A percentile compares a stretch with the other conserved stretches of the same genome.
phyloP scores from a whole-genome alignment of 2,888 invertebrate species.

The Mythimna ferrago region DNA sequence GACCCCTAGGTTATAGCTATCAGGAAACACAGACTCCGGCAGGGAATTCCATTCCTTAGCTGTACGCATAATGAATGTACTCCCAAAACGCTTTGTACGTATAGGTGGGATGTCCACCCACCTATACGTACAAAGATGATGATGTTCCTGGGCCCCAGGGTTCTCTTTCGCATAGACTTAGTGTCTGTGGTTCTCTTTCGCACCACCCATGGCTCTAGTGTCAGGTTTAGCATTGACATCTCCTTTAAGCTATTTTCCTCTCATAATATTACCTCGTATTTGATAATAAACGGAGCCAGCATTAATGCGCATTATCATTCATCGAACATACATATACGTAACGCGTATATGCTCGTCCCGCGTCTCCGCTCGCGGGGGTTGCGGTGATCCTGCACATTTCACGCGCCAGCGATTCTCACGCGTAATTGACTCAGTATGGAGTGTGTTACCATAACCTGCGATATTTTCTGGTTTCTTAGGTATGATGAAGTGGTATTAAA shows the following conservation, averaged over 20 bases:
- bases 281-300: constrained; percentile 17
- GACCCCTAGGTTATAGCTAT: too few species aligned
- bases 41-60: too few species aligned
- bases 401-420: constrained; percentile 28
- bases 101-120: too few species aligned
- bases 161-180: too few species aligned
- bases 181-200: too few species aligned
- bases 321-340: not conserved
- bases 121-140: too few species aligned
- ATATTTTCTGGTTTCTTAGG: not conserved
- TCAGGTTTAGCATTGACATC: too few species aligned
- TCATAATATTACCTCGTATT: not conserved
- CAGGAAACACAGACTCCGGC: too few species aligned
- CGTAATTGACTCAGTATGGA: constrained; percentile 41
- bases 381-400: constrained; percentile 54
- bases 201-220: too few species aligned
- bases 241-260: constrained; percentile 3
- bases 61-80: too few species aligned
- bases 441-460: constrained; percentile 5
- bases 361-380: constrained; percentile 16
- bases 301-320: constrained; percentile 38
- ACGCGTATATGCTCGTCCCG: constrained; percentile 7
- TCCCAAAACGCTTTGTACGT: too few species aligned
- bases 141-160: too few species aligned
- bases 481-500: not conserved